Conservation (phyloP, 2,797 vertebrate genomes). For the Lateolabrax maculatus region DNA sequence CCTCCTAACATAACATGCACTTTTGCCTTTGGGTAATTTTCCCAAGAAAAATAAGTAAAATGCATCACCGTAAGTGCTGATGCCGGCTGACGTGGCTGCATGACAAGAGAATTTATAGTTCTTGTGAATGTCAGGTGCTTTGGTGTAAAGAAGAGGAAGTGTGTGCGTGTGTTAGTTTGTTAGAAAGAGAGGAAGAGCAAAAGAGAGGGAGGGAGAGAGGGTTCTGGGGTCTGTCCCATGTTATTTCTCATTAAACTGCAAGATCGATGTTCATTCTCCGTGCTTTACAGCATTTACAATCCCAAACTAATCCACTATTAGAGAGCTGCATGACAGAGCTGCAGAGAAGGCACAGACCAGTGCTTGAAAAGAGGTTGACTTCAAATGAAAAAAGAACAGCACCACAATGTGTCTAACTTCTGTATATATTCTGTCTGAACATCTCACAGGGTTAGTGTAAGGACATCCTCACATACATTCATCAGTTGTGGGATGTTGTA, state of each 20-base stretch:
- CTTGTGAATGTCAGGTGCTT: conserved; percentile 45
- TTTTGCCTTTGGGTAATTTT: conserved; percentile 50
- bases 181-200: conserved; percentile 20
- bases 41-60: conserved; percentile 35
- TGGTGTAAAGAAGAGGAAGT: conserved; percentile 21
- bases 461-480: conserved; percentile 3
- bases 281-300: conserved; percentile 63
- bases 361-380: conserved; percentile 9
- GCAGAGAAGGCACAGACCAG: conserved; percentile 23
- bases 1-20: conserved; percentile 35
- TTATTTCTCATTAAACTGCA: conserved; percentile 64
- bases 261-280: conserved; percentile 63
- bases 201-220: conserved; percentile 25
- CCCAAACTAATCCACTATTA: conserved; percentile 61
- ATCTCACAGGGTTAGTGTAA: conserved; percentile 5
- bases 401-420: neutral
- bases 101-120: conserved; percentile 16
- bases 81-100: conserved; percentile 8
- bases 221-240: conserved; percentile 24
- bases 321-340: conserved; percentile 35
- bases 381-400: conserved; percentile 11
- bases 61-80: conserved; percentile 33
- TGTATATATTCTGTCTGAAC: neutral
- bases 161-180: conserved; percentile 33
- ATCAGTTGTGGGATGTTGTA: conserved; percentile 5